phyloP scores from a whole-genome alignment of 2,113 vertebrate genomes.

The Pteropus alecto region DNA sequence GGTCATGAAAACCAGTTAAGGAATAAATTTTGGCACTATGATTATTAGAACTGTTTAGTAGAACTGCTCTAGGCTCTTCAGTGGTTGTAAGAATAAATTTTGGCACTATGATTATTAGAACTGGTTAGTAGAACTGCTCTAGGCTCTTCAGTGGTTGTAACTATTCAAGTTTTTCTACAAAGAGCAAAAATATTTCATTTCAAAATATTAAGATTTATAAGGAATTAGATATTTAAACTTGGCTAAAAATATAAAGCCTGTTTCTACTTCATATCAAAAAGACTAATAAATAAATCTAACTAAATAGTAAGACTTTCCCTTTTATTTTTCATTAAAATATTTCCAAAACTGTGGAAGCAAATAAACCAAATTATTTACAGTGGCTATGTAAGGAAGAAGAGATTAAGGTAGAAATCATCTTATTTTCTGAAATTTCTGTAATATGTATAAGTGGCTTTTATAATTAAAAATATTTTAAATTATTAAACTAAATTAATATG shows the following conservation, averaged over 20 bases:
- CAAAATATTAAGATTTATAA: constrained; percentile 25
- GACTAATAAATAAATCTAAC: not conserved
- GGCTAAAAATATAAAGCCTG: constrained; percentile 35
- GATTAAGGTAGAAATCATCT: not conserved
- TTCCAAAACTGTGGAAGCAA: not conserved
- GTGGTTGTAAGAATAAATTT: too few species aligned
- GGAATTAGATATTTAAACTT: not conserved
- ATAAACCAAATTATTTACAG: not conserved
- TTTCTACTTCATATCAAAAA: not conserved
- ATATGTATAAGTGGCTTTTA: not conserved
- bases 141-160: not conserved
- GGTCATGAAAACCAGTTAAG: not conserved
- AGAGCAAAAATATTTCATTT: not conserved
- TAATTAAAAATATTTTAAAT: constrained; percentile 7
- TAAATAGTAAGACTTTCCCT: not conserved
- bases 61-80: not conserved
- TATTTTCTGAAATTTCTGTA: constrained; percentile 11
- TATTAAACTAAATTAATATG: not conserved
- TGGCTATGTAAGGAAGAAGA: not conserved
- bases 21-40: not conserved
- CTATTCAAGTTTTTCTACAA: not conserved
- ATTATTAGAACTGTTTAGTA: not conserved
- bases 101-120: too few species aligned
- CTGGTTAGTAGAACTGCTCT: not conserved
- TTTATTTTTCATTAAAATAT: not conserved